phyloP scores from a whole-genome alignment of 2,888 invertebrate species.

The Acrobasis consociella region DNA sequence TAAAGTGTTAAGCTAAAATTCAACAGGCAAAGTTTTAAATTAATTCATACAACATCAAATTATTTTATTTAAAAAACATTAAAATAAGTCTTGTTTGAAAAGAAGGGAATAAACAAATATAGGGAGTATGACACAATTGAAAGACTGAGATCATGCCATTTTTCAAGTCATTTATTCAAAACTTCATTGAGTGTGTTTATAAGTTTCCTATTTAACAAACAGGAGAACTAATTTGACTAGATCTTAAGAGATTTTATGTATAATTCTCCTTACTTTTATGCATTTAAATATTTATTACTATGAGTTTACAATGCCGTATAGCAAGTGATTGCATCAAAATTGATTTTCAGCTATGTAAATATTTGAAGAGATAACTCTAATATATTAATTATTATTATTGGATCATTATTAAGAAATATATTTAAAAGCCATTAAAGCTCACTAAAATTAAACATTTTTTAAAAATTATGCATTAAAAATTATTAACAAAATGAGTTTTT shows the following conservation, averaged over 20 bases:
- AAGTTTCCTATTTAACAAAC: neutral
- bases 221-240: slow-evolving; percentile 13
- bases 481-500: slow-evolving; percentile 49
- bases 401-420: slow-evolving; percentile 33
- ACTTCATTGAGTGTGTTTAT: slow-evolving; percentile 39
- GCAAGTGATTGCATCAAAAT: slow-evolving; percentile 42
- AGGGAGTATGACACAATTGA: slow-evolving; percentile 45
- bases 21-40: too few species aligned
- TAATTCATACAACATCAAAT: too few species aligned
- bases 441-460: slow-evolving; percentile 58
- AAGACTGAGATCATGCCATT: slow-evolving; percentile 78
- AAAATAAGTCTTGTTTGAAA: too few species aligned
- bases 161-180: slow-evolving; percentile 62
- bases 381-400: slow-evolving; percentile 28
- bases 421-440: slow-evolving; percentile 53
- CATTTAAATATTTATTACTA: slow-evolving; percentile 7
- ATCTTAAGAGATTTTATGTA: slow-evolving; percentile 20
- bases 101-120: neutral
- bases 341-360: slow-evolving; percentile 61
- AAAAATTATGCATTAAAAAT: slow-evolving; percentile 56
- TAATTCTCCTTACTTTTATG: slow-evolving; percentile 8
- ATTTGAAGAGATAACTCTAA: slow-evolving; percentile 36
- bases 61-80: too few species aligned
- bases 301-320: slow-evolving; percentile 46
- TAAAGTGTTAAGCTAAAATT: too few species aligned